Evolutionary conservation across 1,140 invertebrate species (phyloP).

Genomic region (Camponotus vicinus): DNA sequence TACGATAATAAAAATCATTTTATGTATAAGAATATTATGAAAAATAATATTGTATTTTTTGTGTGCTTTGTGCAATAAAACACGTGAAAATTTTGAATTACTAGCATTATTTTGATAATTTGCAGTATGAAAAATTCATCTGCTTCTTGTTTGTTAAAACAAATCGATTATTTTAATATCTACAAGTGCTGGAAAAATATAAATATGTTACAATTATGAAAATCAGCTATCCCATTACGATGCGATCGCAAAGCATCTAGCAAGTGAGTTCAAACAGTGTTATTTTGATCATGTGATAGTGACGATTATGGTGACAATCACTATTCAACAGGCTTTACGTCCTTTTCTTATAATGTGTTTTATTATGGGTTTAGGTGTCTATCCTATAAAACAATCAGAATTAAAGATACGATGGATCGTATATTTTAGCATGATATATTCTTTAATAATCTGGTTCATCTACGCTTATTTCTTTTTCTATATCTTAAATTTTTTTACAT

Average conservation of each 20-base stretch:
- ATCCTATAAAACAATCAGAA: background rate
- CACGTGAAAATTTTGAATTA: background rate
- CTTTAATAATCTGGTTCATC: background rate
- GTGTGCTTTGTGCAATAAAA: background rate
- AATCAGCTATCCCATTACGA: background rate
- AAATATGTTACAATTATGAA: background rate
- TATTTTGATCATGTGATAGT: background rate
- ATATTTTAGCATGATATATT: background rate
- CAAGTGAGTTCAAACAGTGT: background rate
- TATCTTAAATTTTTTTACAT: background rate
- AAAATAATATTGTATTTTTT: background rate
- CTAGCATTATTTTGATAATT: background rate
- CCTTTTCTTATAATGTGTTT: constrained; percentile 9
- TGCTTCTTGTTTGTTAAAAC: background rate
- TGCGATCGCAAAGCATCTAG: background rate
- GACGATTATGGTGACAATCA: background rate
- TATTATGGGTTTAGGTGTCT: constrained; percentile 6
- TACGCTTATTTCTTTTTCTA: background rate
- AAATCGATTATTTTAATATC: background rate
- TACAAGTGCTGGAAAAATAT: background rate
- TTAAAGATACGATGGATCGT: background rate
- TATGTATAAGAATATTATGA: no score
- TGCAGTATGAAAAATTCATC: background rate
- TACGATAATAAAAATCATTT: no score
- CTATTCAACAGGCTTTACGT: constrained; percentile 6